Evolutionary conservation across 2,113 vertebrate species (phyloP).

Genomic region (Vicugna pacos): DNA sequence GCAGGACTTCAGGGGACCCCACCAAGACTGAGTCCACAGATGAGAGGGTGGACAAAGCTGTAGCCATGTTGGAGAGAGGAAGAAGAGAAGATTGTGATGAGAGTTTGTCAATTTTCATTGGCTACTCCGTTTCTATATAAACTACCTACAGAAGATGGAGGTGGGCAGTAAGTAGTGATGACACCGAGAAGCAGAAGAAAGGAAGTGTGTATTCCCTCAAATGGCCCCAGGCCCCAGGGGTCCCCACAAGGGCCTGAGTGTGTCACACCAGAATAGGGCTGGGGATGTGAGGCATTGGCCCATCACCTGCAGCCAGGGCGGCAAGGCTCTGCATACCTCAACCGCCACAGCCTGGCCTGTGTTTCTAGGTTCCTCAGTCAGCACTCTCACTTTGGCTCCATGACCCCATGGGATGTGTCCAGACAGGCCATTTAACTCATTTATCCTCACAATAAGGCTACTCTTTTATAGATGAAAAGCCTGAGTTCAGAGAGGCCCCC

Average conservation of each 20-base stretch:
- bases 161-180: neutral
- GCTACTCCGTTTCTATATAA: neutral
- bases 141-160: neutral
- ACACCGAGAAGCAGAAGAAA: neutral
- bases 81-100: neutral
- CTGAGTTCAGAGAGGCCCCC: neutral
- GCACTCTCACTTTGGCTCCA: neutral
- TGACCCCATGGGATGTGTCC: neutral
- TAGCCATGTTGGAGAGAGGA: neutral
- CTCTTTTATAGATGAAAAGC: neutral
- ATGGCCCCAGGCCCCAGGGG: fast-evolving
- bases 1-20: neutral
- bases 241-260: neutral
- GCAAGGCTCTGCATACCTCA: neutral
- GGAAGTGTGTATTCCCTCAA: no score
- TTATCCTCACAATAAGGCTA: neutral
- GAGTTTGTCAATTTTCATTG: neutral
- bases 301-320: fast-evolving
- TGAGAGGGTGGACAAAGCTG: neutral
- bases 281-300: no score
- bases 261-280: neutral
- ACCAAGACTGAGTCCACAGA: no score
- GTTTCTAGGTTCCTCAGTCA: neutral
- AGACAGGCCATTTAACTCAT: neutral
- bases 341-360: neutral